These are phyloP conservation scores for Melieria picta DNA, from an alignment of 2,888 invertebrate genomes.

Conservation along the genomic window DNA sequence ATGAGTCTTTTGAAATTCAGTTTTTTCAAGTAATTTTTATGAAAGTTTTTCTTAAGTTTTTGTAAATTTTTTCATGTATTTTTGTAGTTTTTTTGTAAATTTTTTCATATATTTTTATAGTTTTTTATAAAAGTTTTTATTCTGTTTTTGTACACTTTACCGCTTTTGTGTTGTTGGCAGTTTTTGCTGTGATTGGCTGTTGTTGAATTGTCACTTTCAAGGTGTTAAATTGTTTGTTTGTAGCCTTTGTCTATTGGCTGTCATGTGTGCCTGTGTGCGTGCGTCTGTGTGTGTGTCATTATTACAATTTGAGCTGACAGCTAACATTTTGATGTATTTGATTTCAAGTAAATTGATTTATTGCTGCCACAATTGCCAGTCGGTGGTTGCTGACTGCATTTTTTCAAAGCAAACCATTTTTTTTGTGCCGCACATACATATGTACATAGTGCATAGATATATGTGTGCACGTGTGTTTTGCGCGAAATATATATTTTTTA, in stretches of 20 bases:
- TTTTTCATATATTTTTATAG: background rate
- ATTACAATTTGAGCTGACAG: slow-evolving; percentile 19
- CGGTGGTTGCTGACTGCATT: background rate
- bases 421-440: too few relatives aligned
- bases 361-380: slow-evolving; percentile 17
- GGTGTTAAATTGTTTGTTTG: slow-evolving; percentile 29
- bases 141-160: background rate
- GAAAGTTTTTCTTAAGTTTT: too few relatives aligned
- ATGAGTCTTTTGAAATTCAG: too few relatives aligned
- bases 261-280: background rate
- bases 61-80: background rate
- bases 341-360: slow-evolving; percentile 26
- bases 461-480: background rate
- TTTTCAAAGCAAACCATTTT: too few relatives aligned
- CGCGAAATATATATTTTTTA: background rate
- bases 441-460: background rate
- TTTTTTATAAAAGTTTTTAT: background rate
- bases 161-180: background rate
- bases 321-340: slow-evolving; percentile 13
- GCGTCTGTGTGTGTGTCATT: background rate
- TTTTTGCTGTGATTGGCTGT: background rate
- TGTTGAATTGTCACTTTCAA: slow-evolving; percentile 28
- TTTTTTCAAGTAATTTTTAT: background rate
- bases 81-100: background rate
- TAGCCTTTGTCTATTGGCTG: slow-evolving; percentile 13